These are phyloP conservation scores for Andrena bicolor DNA, from an alignment of 2,888 invertebrate species.

Conservation along the genomic window DNA sequence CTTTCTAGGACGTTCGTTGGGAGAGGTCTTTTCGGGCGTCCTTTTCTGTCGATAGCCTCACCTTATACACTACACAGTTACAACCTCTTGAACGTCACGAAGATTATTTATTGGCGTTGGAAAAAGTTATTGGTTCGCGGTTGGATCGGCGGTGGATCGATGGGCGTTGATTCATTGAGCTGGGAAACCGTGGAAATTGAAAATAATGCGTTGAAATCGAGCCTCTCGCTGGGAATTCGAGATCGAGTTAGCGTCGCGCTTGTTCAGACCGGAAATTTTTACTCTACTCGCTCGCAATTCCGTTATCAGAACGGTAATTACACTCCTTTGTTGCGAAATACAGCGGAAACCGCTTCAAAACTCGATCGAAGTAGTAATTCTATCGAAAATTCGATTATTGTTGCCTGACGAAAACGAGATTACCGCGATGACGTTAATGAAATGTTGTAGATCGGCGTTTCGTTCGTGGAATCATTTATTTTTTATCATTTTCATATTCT, in stretches of 20 bases:
- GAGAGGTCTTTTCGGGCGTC: constrained; percentile 26
- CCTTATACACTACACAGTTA: constrained; percentile 12
- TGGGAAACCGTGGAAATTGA: constrained; percentile 38
- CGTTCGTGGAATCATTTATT: no score
- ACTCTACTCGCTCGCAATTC: constrained; percentile 18
- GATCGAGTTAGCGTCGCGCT: not conserved
- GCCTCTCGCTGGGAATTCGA: constrained; percentile 14
- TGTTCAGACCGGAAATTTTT: constrained; percentile 22
- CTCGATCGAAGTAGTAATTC: constrained; percentile 22
- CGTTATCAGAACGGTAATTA: constrained; percentile 44
- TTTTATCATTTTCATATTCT: no score
- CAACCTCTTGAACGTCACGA: constrained; percentile 47
- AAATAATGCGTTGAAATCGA: constrained; percentile 50
- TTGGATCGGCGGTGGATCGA: constrained; percentile 35
- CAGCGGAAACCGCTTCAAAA: constrained; percentile 16
- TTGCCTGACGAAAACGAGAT: constrained; percentile 27
- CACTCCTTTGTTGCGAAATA: constrained; percentile 13
- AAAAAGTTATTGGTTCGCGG: constrained; percentile 60
- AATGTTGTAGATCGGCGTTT: no score
- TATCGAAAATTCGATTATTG: constrained; percentile 31
- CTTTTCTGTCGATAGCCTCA: constrained; percentile 23
- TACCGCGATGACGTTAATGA: constrained; percentile 21
- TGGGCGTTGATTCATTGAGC: constrained; percentile 49
- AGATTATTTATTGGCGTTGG: constrained; percentile 49
- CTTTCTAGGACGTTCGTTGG: constrained; percentile 17